These are phyloP conservation scores for Pseudomyrmex flavicornis DNA, from an alignment of 1,140 invertebrate species.

Conservation along the genomic window DNA sequence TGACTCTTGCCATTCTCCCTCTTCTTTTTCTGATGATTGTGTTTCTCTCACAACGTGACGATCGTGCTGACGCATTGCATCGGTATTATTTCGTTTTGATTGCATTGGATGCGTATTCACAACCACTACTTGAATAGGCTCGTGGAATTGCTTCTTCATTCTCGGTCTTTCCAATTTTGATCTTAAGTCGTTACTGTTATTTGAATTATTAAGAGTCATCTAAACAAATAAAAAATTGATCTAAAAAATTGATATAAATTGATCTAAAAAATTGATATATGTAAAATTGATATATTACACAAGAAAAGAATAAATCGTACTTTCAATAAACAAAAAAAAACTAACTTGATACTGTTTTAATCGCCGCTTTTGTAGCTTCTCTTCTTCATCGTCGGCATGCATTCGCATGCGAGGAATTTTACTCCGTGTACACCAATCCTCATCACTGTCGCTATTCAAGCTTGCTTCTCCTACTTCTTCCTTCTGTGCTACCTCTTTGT, in stretches of 20 bases:
- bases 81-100: constrained; percentile 60
- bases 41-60: constrained; percentile 64
- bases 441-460: constrained; percentile 84
- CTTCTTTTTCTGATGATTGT: constrained; percentile 65
- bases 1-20: constrained; percentile 65
- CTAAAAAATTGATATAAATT: constrained; percentile 23
- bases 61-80: constrained; percentile 66
- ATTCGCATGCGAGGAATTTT: constrained; percentile 92
- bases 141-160: constrained; percentile 64
- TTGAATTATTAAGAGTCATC: constrained; percentile 54
- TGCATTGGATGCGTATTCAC: constrained; percentile 75
- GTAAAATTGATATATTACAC: background rate
- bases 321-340: constrained; percentile 24
- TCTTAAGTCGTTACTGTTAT: constrained; percentile 76
- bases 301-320: constrained; percentile 29
- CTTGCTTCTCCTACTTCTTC: constrained; percentile 15
- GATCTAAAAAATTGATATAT: constrained; percentile 31
- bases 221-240: no score
- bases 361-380: constrained; percentile 85
- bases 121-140: constrained; percentile 82
- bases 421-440: constrained; percentile 86
- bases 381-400: constrained; percentile 95
- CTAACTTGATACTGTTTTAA: constrained; percentile 71
- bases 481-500: background rate
- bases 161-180: constrained; percentile 71